Base-by-base conservation (phyloP, 2,113 vertebrate genomes). In the Genyomyrus donnyi region DNA sequence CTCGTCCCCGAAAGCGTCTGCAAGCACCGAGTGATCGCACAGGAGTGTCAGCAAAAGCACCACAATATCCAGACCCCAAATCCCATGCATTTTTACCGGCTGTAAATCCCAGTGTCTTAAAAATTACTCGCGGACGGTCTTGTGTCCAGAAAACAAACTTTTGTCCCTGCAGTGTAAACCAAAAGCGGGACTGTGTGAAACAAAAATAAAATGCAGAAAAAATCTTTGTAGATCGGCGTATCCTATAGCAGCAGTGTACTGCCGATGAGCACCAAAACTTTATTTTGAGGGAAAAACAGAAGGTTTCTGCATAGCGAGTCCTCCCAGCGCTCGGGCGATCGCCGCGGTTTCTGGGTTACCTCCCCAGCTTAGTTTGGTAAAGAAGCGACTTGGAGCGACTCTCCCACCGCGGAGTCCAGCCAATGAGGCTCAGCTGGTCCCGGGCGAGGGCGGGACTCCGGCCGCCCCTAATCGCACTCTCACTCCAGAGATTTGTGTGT, bases 1-100 rank as follows among this genome's bases (percentile, higher is more conserved):
- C 85, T 98, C 98, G 85, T 97, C 97, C 10, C 97, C 97, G 93
- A 98, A 99, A 7, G 94, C 95, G 49, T 74, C 88, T 86, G 92
- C 95, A 42, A 45, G 53, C 13, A 56, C 87, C 17, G 42, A 45
- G 35, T 62, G 87, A 24, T n/a, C 31, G 56, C 56, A 66, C 46
- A 80, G 49, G 11, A 91, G 9, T 6, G 46, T 70, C 11, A 91
- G 77, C 88, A 93, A 88, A 85, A 95, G 92, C 87, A 94, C 48
- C 83, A 94, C 88, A 35, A 91, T 89, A 91, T 90, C 92, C 93
- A 91, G 90, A 83, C 85, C 49, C 90, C 58, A 74, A 86, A 90
- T 88, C 92, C 91, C 87, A 90, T 85, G 88, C 92, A 93, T 93
- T 27, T 66, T 88, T 19, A 70, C 87, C 89, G 84, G 39, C 8